Evolutionary conservation across 2,113 vertebrate genomes (phyloP).

Genomic region (Bucco capensis): DNA sequence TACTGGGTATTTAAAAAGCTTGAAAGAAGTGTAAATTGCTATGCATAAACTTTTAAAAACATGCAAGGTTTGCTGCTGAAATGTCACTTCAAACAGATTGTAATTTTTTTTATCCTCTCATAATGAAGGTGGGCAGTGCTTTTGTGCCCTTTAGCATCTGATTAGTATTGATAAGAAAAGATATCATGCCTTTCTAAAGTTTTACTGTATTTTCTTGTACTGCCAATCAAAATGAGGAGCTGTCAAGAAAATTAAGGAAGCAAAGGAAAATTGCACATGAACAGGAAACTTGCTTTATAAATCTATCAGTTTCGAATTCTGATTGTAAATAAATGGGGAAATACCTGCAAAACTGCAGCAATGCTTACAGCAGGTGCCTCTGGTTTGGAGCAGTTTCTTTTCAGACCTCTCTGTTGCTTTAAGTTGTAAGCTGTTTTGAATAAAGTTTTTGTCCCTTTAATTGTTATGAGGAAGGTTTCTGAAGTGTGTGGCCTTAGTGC

Average conservation of each 20-base stretch:
- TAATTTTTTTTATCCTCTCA: neutral
- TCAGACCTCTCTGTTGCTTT: neutral
- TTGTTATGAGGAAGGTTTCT: neutral
- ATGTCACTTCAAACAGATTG: neutral
- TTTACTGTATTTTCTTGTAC: neutral
- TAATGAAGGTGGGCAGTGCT: neutral
- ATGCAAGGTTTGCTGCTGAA: neutral
- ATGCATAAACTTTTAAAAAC: neutral
- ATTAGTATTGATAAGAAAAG: neutral
- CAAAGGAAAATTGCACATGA: neutral
- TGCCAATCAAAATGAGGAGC: neutral
- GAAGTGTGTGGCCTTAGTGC: neutral
- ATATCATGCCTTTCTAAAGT: neutral
- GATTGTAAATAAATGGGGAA: neutral
- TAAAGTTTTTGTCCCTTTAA: neutral
- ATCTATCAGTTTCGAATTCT: neutral
- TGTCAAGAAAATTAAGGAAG: neutral
- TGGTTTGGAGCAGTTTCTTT: neutral
- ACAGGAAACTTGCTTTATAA: neutral
- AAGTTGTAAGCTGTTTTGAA: neutral
- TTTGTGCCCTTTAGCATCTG: neutral
- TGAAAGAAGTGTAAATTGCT: neutral
- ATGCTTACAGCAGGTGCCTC: neutral
- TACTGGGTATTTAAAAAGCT: neutral
- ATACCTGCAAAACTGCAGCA: accelerated